Percentiles rank a stretch among this genome's conserved stretches.
Evolutionary conservation across 1,140 invertebrate genomes (phyloP).

Genomic region (Spodoptera litura): DNA sequence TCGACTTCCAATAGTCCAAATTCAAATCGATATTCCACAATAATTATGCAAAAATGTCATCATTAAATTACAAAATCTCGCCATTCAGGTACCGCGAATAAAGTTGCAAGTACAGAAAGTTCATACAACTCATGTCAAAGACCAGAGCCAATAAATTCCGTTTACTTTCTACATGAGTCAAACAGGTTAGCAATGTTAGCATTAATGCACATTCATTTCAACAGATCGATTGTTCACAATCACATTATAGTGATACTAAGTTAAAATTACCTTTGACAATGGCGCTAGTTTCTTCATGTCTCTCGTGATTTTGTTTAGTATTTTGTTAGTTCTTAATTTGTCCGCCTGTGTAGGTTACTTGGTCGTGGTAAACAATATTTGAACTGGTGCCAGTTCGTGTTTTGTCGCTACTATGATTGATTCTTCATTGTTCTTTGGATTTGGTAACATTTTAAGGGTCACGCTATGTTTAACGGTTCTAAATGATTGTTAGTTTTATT

Average conservation of each 20-base stretch:
- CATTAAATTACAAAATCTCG: not conserved
- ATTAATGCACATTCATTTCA: conserved; percentile 7
- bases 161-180: conserved; percentile 42
- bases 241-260: too few species aligned
- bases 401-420: conserved; percentile 44
- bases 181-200: conserved; percentile 12
- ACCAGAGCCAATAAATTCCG: conserved; percentile 35
- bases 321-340: too few species aligned
- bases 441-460: conserved; percentile 41
- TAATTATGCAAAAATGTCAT: not conserved
- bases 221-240: conserved; percentile 39
- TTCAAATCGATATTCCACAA: not conserved
- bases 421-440: conserved; percentile 33
- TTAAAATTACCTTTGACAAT: too few species aligned
- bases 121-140: conserved; percentile 31
- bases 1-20: not conserved
- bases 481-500: not conserved
- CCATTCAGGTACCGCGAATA: conserved; percentile 3
- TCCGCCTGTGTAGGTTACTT: too few species aligned
- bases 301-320: too few species aligned
- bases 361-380: conserved; percentile 19
- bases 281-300: too few species aligned
- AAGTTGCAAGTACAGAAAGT: conserved; percentile 32
- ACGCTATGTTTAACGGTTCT: conserved; percentile 29
- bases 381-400: conserved; percentile 23